Evolutionary conservation across 2,797 vertebrate genomes (phyloP), one percentile per base, ranked within the genome.

Genomic region (Limosa lapponica): DNA sequence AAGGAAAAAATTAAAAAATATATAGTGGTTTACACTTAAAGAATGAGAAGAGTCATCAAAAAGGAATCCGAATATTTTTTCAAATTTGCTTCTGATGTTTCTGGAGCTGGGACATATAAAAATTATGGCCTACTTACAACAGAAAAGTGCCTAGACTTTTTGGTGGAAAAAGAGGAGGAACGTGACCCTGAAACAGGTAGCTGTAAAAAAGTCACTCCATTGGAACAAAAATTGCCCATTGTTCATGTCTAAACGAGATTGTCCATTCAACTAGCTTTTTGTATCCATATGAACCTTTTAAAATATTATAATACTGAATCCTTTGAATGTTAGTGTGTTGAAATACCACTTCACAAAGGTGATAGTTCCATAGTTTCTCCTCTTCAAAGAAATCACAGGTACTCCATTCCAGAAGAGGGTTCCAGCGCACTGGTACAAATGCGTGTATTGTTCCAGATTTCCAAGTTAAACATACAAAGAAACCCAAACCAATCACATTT

Each of bases 201-300:
- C 12, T 69, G 7, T 74, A 37, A 12, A 70, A 39, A 61, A 30
- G 43, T 39, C 18, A 34, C 10, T 46, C 14, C 3, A 8, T 77
- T 46, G 52, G 27, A 90, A 82, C 6, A 70, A 51, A 72, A 73
- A 27, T 16, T 36, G 13, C 6, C 9, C 0, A 1, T 30, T 87
- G 91, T 55, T 79, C n/a, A 34, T 36, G 11, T 89, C 49, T 71
- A 64, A 90, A 88, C 44, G 13, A 57, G 37, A 80, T n/a, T 80
- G 34, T 28, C 22, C 27, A 16, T 75, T 61, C 34, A 87, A 2
- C n/a, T 69, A 30, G 1, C 2, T 81, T 52, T 88, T 39, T 87
- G 39, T 39, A 79, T 64, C 13, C 27, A 7, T 44, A 16, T 44
- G 41, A 72, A 37, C 5, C 3, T 58, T 90, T 75, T 49, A 34